Evolutionary conservation across 1,140 invertebrate genomes (phyloP).

Genomic region (Dreissena rostriformis): DNA sequence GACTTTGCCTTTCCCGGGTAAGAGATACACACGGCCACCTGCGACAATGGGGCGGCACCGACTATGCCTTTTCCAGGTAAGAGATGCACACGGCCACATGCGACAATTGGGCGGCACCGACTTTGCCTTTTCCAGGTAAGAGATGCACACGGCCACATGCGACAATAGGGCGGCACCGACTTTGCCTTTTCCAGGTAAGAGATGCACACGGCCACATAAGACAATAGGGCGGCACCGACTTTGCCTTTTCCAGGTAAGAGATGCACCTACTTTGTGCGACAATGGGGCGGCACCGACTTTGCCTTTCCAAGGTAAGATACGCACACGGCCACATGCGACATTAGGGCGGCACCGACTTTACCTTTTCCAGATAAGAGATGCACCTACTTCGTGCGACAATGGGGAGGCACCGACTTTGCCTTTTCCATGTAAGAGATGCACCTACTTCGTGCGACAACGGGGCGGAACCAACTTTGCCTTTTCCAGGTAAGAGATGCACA

Average conservation of each 20-base stretch:
- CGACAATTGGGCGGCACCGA: conserved; percentile 9
- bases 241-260: conserved; percentile 44
- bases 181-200: no score
- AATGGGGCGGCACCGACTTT: conserved; percentile 26
- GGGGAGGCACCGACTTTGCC: no score
- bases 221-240: conserved; percentile 25
- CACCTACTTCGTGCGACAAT: no score
- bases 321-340: neutral
- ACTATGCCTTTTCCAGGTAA: conserved; percentile 38
- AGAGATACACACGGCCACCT: neutral
- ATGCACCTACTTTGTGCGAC: no score
- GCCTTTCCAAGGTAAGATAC: conserved; percentile 30
- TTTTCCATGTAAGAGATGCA: no score
- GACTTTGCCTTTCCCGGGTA: conserved; percentile 34
- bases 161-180: no score
- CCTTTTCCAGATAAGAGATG: no score
- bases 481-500: conserved; percentile 40
- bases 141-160: no score
- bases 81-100: neutral
- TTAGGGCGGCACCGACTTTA: no score
- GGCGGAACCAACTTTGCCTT: conserved; percentile 2
- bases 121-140: conserved; percentile 35
- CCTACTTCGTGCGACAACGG: no score
- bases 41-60: conserved; percentile 12
- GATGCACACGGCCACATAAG: conserved; percentile 38